Conservation (phyloP, 2,888 invertebrate species). For the Pachycephus smyrnensis region DNA sequence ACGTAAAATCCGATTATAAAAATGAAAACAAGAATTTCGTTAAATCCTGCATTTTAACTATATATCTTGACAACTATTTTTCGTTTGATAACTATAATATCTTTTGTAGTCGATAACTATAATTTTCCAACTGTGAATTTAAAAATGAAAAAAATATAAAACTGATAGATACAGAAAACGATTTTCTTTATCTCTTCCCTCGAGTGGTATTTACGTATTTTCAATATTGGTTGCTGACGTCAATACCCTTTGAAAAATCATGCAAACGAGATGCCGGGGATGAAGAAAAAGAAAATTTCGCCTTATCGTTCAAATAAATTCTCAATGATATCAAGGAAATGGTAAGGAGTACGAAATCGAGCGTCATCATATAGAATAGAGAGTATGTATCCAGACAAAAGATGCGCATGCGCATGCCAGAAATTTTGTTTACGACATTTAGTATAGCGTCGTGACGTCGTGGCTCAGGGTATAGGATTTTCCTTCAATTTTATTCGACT, state of each 20-base stretch:
- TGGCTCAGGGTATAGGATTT: neutral
- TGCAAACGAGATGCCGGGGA: neutral
- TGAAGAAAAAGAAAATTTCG: neutral
- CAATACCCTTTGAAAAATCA: no score
- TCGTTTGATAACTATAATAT: neutral
- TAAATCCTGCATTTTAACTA: no score
- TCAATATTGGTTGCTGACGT: neutral
- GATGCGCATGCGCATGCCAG: no score
- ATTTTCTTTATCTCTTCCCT: neutral
- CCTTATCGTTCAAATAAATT: neutral
- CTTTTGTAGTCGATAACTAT: neutral
- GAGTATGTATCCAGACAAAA: neutral
- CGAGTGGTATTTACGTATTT: neutral
- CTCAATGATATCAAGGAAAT: neutral
- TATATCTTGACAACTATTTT: neutral
- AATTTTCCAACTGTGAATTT: constrained; percentile 2
- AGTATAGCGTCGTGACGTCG: neutral
- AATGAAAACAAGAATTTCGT: no score
- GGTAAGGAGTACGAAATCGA: neutral
- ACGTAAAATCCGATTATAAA: no score
- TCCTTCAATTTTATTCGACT: neutral
- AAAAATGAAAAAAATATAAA: neutral
- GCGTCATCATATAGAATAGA: neutral
- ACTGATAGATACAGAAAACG: neutral
- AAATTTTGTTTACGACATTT: neutral